Conservation (phyloP, 2,888 invertebrate species). For the Plagodis pulveraria region DNA sequence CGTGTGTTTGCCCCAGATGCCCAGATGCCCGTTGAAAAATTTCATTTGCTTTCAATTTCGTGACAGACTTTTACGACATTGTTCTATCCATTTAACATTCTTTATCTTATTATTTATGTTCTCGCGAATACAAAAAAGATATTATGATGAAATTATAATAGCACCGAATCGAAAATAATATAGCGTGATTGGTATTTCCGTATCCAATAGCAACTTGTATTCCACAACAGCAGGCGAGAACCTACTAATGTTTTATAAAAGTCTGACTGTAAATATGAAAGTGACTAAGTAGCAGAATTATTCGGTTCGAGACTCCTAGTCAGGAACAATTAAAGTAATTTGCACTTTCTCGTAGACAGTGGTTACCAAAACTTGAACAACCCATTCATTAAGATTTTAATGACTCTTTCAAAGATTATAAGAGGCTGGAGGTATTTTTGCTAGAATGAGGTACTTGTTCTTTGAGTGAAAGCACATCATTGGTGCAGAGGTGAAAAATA, state of each 20-base stretch:
- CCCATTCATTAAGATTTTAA: conserved; percentile 13
- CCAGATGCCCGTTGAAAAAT: conserved; percentile 22
- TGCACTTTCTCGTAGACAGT: conserved; percentile 21
- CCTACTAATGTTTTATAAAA: conserved; percentile 21
- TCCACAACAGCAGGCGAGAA: conserved; percentile 30
- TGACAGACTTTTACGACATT: conserved; percentile 11
- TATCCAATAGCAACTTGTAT: conserved; percentile 35
- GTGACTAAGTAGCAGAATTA: conserved; percentile 12
- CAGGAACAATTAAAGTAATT: conserved; percentile 25
- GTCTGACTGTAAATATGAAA: conserved; percentile 29
- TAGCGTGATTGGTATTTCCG: conserved; percentile 35
- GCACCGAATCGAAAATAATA: conserved; percentile 19
- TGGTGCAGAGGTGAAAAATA: too few species aligned
- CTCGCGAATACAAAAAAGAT: not conserved
- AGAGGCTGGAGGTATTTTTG: not conserved
- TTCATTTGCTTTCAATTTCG: conserved; percentile 17
- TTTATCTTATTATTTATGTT: not conserved
- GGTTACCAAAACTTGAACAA: conserved; percentile 7
- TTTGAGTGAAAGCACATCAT: not conserved
- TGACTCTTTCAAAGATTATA: conserved; percentile 12
- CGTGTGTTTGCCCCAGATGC: conserved; percentile 16
- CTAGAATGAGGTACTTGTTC: not conserved
- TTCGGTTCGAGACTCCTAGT: conserved; percentile 12
- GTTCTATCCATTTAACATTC: conserved; percentile 6
- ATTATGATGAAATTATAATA: not conserved